phyloP scores from a whole-genome alignment of 2,113 vertebrate genomes.

The Pandion haliaetus region DNA sequence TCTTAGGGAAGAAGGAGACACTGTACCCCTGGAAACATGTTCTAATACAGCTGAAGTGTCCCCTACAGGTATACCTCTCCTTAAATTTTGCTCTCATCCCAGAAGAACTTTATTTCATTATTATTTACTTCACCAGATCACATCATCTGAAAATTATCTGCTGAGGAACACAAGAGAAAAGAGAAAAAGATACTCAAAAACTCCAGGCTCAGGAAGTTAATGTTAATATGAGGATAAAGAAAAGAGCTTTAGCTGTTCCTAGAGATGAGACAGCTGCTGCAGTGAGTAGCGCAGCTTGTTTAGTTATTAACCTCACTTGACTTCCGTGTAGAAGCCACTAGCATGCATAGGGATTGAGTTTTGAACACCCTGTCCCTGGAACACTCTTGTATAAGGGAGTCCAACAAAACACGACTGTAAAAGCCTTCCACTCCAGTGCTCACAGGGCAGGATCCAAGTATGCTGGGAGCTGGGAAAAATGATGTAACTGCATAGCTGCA shows the following conservation, averaged over 20 bases:
- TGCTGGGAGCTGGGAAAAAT: background rate
- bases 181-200: background rate
- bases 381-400: background rate
- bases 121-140: background rate
- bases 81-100: background rate
- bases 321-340: background rate
- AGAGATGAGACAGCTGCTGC: background rate
- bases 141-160: background rate
- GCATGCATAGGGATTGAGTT: background rate
- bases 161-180: background rate
- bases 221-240: background rate
- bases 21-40: background rate
- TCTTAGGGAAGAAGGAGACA: background rate
- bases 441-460: background rate
- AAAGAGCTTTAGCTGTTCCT: background rate
- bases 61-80: background rate
- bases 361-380: slow-evolving; percentile 14
- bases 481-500: fast-evolving
- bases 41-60: background rate
- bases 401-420: background rate
- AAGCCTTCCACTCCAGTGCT: background rate
- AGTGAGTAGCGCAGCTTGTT: background rate
- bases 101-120: background rate
- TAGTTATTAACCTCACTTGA: slow-evolving; percentile 20
- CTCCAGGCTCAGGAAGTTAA: background rate